Evolutionary conservation across 1,140 invertebrate species (phyloP), one percentile per base, ranked within the genome.

Genomic region (Drosophila albomicans): DNA sequence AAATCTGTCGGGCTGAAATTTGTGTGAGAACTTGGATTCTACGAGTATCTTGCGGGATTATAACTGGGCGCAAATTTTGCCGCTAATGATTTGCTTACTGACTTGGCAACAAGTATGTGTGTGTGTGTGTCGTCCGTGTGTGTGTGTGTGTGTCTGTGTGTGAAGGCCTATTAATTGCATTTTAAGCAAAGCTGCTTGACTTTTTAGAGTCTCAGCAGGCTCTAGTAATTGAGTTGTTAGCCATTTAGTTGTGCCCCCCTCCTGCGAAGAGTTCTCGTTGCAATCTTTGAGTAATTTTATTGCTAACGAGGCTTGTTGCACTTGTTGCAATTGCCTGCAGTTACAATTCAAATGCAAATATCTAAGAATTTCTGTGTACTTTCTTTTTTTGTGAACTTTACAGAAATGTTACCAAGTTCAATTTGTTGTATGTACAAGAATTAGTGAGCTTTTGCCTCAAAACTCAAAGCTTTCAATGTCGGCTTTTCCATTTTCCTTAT

Each of bases 61-160:
- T 71, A 89, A 79, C 78, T 78, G 82, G 84, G 77, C 84, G 85
- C 78, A 81, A 84, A 89, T 75, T 58, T 80, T 72, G 57, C 66
- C 56, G 73, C 69, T 69, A 87, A 88, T 89, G 85, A 89, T 89
- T 88, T 84, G 85, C 80, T 80, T 76, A 61, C 71, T 70, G 61
- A 51, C 81, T 73, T 82, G 67, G 81, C 78, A 80, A 85, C 81
- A 57, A 41, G 38, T 30, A 11, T 43, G 41, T 56, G 8, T 48
- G 10, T 54, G 35, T 58, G 11, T 75, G 16, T 61, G 15, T 38
- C 70, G 16, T 56, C 11, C 30, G 38, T 35, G 45, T 58, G 25
- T 66, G 10, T 54, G 35, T 57, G 11, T 75, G 15, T 61, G 13
- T 38, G 16, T 35, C 35, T 58, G 25, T 66, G 54, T 69, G 8